Conservation (phyloP, 2,797 vertebrate genomes). For the Enteromius trimaculatus region DNA sequence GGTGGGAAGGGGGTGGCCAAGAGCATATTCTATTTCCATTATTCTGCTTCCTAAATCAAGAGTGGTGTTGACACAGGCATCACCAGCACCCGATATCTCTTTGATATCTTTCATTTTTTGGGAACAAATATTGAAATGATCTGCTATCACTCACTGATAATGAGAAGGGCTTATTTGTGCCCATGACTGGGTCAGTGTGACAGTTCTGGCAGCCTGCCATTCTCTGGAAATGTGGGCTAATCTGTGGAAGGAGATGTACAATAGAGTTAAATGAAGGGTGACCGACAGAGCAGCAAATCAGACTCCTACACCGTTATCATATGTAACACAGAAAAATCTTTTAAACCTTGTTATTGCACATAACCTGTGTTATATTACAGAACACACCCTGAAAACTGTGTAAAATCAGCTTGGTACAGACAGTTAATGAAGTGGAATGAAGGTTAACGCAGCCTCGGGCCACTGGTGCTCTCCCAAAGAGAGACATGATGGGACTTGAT, state of each 20-base stretch:
- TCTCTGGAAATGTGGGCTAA: slow-evolving; percentile 60
- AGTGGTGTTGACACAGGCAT: slow-evolving; percentile 67
- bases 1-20: slow-evolving; percentile 65
- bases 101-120: slow-evolving; percentile 24
- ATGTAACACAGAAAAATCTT: slow-evolving; percentile 15
- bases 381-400: slow-evolving; percentile 27
- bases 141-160: slow-evolving; percentile 25
- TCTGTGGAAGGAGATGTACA: slow-evolving; percentile 51
- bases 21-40: slow-evolving; percentile 74
- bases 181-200: slow-evolving; percentile 68
- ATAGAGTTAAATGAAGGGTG: slow-evolving; percentile 30
- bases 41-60: slow-evolving; percentile 71
- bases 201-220: slow-evolving; percentile 59
- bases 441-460: slow-evolving; percentile 65
- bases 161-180: slow-evolving; percentile 36
- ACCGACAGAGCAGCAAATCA: slow-evolving; percentile 13
- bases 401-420: slow-evolving; percentile 48
- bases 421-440: slow-evolving; percentile 65
- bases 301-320: slow-evolving; percentile 13
- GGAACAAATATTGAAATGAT: slow-evolving; percentile 28
- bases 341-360: background rate
- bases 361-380: slow-evolving; percentile 12
- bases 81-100: slow-evolving; percentile 33
- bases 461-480: slow-evolving; percentile 68
- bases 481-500: slow-evolving; percentile 76